These are phyloP conservation scores for Aselliscus stoliczkanus DNA, from an alignment of 2,797 vertebrate species.

Conservation along the genomic window DNA sequence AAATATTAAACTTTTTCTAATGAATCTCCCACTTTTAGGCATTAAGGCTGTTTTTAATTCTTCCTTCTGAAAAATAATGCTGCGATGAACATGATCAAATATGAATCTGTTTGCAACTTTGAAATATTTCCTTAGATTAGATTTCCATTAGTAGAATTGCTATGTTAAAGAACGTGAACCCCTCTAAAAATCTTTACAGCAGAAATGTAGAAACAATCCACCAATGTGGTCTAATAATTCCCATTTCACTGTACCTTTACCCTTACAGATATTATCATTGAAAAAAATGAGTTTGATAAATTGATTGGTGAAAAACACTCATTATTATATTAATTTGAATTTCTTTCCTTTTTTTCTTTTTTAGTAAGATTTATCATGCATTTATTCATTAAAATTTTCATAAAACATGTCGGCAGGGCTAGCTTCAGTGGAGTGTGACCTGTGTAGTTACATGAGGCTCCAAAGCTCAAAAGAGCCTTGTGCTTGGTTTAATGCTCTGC, in stretches of 20 bases:
- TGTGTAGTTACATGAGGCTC: not conserved
- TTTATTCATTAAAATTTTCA: not conserved
- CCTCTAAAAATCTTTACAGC: not conserved
- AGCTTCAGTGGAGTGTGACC: not conserved
- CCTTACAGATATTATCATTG: not conserved
- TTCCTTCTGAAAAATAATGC: conserved; percentile 3
- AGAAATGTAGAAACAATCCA: not conserved
- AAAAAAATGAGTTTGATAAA: not conserved
- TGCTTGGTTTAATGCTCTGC: not conserved
- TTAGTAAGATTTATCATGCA: not conserved
- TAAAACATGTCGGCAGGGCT: not conserved
- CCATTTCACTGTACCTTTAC: not conserved
- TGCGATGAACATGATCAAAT: not conserved
- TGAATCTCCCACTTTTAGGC: not conserved
- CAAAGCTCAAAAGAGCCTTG: not conserved
- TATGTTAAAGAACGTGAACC: not conserved
- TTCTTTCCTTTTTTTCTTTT: not conserved
- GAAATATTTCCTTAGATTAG: conserved; percentile 13
- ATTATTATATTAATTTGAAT: not conserved
- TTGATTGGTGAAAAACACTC: not conserved
- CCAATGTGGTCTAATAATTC: not conserved
- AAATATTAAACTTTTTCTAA: conserved; percentile 1
- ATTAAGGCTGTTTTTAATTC: not conserved
- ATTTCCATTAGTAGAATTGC: not conserved
- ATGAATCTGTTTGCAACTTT: not conserved